phyloP scores from a whole-genome alignment of 1,140 invertebrate species.

The Aphaenogaster rudis region DNA sequence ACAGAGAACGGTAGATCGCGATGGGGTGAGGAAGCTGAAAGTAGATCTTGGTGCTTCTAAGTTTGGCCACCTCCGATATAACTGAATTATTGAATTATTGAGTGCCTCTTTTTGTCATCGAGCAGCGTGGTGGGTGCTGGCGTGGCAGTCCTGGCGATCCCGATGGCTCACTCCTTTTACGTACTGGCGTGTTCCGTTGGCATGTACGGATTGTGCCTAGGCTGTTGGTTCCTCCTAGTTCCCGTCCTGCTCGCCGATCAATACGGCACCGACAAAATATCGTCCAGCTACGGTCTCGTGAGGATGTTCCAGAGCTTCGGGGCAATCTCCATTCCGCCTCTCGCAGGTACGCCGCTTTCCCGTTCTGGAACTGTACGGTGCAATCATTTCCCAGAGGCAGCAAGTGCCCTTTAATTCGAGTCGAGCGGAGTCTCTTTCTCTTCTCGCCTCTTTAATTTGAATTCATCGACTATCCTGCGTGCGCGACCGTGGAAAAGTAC shows the following conservation, averaged over 20 bases:
- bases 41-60: no score
- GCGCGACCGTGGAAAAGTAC: background rate
- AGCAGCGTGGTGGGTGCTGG: conserved; percentile 90
- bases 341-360: conserved; percentile 87
- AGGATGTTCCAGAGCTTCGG: conserved; percentile 92
- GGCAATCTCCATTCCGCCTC: conserved; percentile 91
- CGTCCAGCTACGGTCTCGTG: conserved; percentile 91
- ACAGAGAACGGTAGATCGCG: no score
- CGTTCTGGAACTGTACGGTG: background rate
- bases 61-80: no score
- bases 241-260: conserved; percentile 91
- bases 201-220: conserved; percentile 91
- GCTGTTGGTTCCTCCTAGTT: conserved; percentile 92
- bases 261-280: conserved; percentile 91
- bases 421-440: background rate
- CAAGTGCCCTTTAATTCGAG: background rate
- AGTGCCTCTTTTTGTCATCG: conserved; percentile 46
- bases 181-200: conserved; percentile 88
- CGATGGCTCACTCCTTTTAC: conserved; percentile 89
- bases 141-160: conserved; percentile 89
- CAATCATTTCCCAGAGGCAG: background rate
- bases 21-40: no score
- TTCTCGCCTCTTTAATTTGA: background rate
- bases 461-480: background rate
- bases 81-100: background rate